A percentile compares a stretch with the other conserved stretches of the same genome.
phyloP scores from a whole-genome alignment of 2,888 invertebrate species.

The Tachystola acroxantha region DNA sequence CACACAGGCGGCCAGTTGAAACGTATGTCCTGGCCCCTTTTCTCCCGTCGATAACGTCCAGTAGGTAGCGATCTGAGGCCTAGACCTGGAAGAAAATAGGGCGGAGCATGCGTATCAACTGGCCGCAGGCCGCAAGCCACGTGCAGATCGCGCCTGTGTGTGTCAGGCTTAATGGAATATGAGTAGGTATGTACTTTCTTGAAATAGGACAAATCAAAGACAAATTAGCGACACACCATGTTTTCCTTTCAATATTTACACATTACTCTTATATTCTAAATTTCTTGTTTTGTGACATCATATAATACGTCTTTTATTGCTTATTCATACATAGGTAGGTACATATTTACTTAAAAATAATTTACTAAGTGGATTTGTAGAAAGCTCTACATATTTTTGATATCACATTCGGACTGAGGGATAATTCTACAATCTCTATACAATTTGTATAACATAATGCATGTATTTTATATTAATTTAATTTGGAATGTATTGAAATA shows the following conservation, averaged over 20 bases:
- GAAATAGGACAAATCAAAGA: slow-evolving; percentile 52
- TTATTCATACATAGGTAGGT: not conserved
- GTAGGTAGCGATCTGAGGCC: too few species aligned
- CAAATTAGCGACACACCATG: slow-evolving; percentile 56
- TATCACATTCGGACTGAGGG: not conserved
- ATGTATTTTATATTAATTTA: too few species aligned
- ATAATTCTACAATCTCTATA: too few species aligned
- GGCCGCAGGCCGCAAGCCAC: too few species aligned
- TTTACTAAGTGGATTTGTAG: not conserved
- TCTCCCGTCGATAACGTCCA: too few species aligned
- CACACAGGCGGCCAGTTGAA: too few species aligned
- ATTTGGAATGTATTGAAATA: slow-evolving; percentile 1
- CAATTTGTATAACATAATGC: not conserved
- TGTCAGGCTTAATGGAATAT: too few species aligned
- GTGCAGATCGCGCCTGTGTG: too few species aligned
- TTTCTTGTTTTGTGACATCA: slow-evolving; percentile 4
- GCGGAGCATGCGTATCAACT: too few species aligned
- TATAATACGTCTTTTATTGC: not conserved
- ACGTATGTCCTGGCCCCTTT: too few species aligned
- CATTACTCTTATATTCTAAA: slow-evolving; percentile 11
- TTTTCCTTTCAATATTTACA: slow-evolving; percentile 67
- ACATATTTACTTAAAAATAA: not conserved
- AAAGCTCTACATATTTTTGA: not conserved
- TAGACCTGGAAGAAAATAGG: too few species aligned
- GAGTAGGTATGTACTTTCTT: too few species aligned